Evolutionary conservation across 2,888 invertebrate genomes (phyloP).

Genomic region (Pollenia griseotomentosa): DNA sequence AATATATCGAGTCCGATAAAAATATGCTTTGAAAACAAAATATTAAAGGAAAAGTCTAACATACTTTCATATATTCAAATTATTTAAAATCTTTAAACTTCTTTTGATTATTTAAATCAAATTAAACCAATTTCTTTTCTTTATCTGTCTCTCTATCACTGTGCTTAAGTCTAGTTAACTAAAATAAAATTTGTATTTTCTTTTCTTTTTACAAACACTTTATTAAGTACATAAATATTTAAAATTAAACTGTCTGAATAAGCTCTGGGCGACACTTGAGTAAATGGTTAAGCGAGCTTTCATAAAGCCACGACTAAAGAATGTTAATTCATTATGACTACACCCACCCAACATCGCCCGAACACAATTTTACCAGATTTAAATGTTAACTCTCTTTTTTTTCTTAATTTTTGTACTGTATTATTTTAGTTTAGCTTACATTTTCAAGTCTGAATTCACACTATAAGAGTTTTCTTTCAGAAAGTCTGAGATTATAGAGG

Average conservation of each 20-base stretch:
- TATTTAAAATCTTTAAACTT: conserved; percentile 7
- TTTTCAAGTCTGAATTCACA: too few species aligned
- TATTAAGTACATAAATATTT: conserved; percentile 24
- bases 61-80: conserved; percentile 11
- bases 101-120: neutral
- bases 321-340: neutral
- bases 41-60: too few species aligned
- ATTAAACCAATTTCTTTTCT: conserved; percentile 6
- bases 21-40: neutral
- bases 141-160: conserved; percentile 12
- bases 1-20: too few species aligned
- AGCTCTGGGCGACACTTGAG: conserved; percentile 84
- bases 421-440: too few species aligned
- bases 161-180: conserved; percentile 7
- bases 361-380: neutral
- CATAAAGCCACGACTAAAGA: conserved; percentile 5
- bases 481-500: too few species aligned
- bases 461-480: too few species aligned
- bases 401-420: neutral
- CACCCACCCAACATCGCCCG: neutral
- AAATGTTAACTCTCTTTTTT: neutral
- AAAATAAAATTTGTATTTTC: conserved; percentile 32
- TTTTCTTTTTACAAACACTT: conserved; percentile 33
- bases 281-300: conserved; percentile 78
- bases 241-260: conserved; percentile 77